Percentiles rank a stretch among this genome's conserved stretches.
Conservation (phyloP, 2,888 invertebrate species). For the Antitype chi region DNA sequence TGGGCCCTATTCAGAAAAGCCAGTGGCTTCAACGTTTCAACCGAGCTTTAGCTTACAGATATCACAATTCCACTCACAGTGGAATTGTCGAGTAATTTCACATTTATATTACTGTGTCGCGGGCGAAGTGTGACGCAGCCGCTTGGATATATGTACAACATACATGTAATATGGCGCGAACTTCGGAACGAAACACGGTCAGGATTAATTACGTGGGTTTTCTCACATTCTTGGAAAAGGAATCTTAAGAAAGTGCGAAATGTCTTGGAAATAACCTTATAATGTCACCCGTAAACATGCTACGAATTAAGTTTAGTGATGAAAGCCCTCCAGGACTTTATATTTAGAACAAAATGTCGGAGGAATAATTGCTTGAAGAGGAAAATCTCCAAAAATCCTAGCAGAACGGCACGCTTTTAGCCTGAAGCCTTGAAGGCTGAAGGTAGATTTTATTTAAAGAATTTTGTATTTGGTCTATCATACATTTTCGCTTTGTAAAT, state of each 20-base stretch:
- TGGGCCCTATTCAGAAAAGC: conserved; percentile 77
- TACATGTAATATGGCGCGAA: conserved; percentile 49
- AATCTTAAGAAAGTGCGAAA: conserved; percentile 63
- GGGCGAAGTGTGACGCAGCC: conserved; percentile 54
- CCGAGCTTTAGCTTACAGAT: conserved; percentile 76
- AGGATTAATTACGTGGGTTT: conserved; percentile 63
- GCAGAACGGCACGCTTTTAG: not conserved
- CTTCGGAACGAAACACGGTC: conserved; percentile 56
- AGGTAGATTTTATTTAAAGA: not conserved
- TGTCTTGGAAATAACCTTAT: conserved; percentile 51
- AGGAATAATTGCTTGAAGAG: conserved; percentile 41
- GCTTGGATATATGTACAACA: conserved; percentile 44
- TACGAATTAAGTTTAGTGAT: conserved; percentile 47
- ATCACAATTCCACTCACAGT: conserved; percentile 75
- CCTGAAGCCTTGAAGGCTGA: not conserved
- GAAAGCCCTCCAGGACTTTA: conserved; percentile 44
- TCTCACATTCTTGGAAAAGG: conserved; percentile 61
- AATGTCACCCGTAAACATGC: conserved; percentile 43
- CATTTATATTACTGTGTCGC: conserved; percentile 64
- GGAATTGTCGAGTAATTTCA: conserved; percentile 71
- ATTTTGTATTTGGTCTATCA: not conserved
- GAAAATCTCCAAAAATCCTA: conserved; percentile 37
- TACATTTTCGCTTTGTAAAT: not conserved
- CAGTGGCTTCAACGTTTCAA: conserved; percentile 77
- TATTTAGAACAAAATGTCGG: conserved; percentile 36